These are phyloP conservation scores for Tipula lateralis DNA, from an alignment of 2,888 invertebrate genomes.

Conservation along the genomic window DNA sequence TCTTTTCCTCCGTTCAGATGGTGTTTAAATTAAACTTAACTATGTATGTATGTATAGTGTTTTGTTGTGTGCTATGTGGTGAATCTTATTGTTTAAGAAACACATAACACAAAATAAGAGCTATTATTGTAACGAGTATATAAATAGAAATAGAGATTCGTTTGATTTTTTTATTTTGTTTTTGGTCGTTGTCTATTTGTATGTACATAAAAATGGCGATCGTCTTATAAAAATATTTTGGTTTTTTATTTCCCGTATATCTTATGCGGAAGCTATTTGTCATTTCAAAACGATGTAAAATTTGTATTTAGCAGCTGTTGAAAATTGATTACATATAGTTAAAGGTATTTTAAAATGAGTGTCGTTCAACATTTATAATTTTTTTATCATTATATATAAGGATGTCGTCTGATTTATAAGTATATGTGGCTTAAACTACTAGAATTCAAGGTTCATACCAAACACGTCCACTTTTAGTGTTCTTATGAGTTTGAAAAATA, in stretches of 20 bases:
- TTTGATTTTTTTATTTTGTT: background rate
- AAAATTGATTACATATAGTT: background rate
- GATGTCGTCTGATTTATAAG: no score
- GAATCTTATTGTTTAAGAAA: background rate
- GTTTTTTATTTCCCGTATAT: background rate
- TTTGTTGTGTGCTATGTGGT: background rate
- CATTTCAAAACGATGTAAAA: background rate
- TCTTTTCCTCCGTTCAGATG: background rate
- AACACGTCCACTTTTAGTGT: no score
- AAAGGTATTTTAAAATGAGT: no score
- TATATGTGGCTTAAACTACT: no score
- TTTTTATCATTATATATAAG: no score
- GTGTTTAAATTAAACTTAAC: background rate
- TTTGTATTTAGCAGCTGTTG: background rate
- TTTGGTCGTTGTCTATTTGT: background rate
- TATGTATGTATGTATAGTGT: background rate
- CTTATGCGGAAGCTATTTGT: background rate
- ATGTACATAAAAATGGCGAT: conserved; percentile 11
- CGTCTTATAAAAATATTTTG: background rate
- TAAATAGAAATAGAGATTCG: background rate
- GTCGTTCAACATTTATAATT: no score
- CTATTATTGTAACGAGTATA: conserved; percentile 3
- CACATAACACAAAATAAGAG: background rate
- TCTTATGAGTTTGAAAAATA: no score
- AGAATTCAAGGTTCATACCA: no score